Evolutionary conservation across 2,888 invertebrate species (phyloP).

Genomic region (Nezara viridula): DNA sequence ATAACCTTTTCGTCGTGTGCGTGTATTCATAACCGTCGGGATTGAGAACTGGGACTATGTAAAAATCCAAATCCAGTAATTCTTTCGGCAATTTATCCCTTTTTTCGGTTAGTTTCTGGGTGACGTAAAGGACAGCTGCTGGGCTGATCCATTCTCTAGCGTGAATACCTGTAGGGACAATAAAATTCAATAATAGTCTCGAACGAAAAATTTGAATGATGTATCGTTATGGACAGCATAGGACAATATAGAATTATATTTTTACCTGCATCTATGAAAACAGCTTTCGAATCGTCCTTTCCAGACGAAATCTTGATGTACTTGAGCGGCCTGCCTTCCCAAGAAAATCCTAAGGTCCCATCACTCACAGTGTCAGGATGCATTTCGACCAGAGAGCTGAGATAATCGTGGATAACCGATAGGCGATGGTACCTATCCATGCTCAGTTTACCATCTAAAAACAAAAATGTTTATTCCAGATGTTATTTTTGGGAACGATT

Average conservation of each 20-base stretch:
- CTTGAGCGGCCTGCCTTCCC: constrained; percentile 82
- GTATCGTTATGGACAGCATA: too few relatives aligned
- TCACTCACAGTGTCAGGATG: constrained; percentile 82
- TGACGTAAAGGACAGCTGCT: constrained; percentile 81
- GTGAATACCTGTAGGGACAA: constrained; percentile 77
- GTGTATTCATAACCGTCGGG: constrained; percentile 91
- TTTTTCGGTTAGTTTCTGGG: constrained; percentile 78
- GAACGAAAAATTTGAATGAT: background rate
- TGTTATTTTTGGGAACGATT: too few relatives aligned
- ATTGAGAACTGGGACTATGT: constrained; percentile 70
- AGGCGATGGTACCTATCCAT: constrained; percentile 84
- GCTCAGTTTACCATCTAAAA: constrained; percentile 38
- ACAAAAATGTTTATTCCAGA: too few relatives aligned
- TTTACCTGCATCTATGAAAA: constrained; percentile 71
- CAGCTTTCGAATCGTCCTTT: constrained; percentile 67
- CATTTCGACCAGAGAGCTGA: constrained; percentile 79
- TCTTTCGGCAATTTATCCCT: constrained; percentile 79
- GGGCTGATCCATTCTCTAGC: constrained; percentile 92
- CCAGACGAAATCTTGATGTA: constrained; percentile 70
- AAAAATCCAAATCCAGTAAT: constrained; percentile 74
- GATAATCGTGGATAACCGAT: constrained; percentile 77
- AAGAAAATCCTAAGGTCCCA: constrained; percentile 80
- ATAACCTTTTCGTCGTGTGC: constrained; percentile 79
- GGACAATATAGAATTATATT: background rate
- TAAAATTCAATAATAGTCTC: constrained; percentile 25